Percentiles rank a stretch among this genome's conserved stretches.
These are phyloP conservation scores for Marasmarcha lunaedactyla DNA, from an alignment of 2,888 invertebrate genomes.

Conservation along the genomic window DNA sequence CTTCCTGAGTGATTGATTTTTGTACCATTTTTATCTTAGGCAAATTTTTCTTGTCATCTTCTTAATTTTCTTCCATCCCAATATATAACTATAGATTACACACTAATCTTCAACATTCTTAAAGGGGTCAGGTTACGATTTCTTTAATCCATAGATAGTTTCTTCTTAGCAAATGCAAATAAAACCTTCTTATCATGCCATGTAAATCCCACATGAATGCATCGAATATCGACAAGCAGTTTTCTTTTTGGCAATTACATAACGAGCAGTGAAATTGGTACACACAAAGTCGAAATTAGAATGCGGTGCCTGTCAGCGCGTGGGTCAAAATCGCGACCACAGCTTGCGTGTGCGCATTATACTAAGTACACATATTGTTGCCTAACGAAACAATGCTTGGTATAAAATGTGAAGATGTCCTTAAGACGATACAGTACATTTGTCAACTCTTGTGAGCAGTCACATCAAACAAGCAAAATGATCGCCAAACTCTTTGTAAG, in stretches of 20 bases:
- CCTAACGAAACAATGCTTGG: constrained; percentile 40
- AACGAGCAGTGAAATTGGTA: constrained; percentile 53
- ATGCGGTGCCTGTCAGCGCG: constrained; percentile 41
- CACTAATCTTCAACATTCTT: no score
- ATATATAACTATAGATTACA: no score
- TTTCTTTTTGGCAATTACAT: constrained; percentile 44
- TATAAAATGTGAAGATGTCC: constrained; percentile 54
- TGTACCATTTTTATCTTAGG: no score
- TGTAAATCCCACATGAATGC: no score
- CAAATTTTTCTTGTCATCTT: no score
- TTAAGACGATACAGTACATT: constrained; percentile 52
- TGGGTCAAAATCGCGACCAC: constrained; percentile 54
- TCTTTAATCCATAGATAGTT: no score
- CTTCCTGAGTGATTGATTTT: no score
- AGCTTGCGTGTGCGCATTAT: constrained; percentile 46
- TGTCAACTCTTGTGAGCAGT: constrained; percentile 49
- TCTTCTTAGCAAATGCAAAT: no score
- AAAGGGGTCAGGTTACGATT: no score
- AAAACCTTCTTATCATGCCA: no score
- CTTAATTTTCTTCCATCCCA: no score
- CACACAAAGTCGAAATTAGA: constrained; percentile 55
- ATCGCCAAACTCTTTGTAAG: constrained; percentile 67
- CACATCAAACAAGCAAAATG: constrained; percentile 57
- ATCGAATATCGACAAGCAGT: not conserved
- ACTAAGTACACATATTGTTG: constrained; percentile 33